Base-by-base conservation (phyloP, 2,113 vertebrate species). In the Phylloscopus trochiloides region DNA sequence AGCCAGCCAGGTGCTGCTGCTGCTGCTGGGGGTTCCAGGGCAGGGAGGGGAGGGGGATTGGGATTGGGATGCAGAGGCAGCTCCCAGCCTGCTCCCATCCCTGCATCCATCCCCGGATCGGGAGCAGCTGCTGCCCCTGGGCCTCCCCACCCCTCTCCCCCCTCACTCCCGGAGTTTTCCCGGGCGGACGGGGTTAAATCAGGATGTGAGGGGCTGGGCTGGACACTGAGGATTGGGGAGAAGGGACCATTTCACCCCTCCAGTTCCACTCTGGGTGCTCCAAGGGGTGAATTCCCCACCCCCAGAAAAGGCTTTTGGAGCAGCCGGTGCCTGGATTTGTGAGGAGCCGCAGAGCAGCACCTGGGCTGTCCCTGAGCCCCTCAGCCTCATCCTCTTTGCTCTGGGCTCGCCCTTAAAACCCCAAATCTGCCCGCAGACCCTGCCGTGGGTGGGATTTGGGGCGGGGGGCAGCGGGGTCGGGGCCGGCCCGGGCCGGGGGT, bases 391-490 rank as follows among this genome's bases (percentile, higher is more conserved):
- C 45, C 10, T 17, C 57, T 14, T 52, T 13, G 11, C 50, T 34
- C 43, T 20, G 21, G 17, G 6, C 58, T n/a, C 4, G 1, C 5
- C 19, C 29, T 1, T 18, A 54, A 72, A 25, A 1, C 1, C 66
- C 83, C 63, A 24, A 10, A 32, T 13, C 16, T n/a, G 17, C 26
- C 42, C 61, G 68, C 51, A 1, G 13, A 2, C 0, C 8, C 19
- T 8, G 4, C 0, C 0, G 1, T 4, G 1, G 54, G 2, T 7
- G 59, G 55, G 52, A 19, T 16, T 10, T 52, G 40, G 12, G 40
- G 51, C 5, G 0, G n/a, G 1, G 92, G 52, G 17, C 24, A 0
- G 3, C n/a, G n/a, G n/a, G n/a, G n/a, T n/a, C n/a, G n/a, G n/a
- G n/a, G n/a, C n/a, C n/a, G n/a, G n/a, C n/a, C n/a, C n/a, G n/a